Evolutionary conservation across 1,140 invertebrate species (phyloP).

Genomic region (Eriocheir sinensis): DNA sequence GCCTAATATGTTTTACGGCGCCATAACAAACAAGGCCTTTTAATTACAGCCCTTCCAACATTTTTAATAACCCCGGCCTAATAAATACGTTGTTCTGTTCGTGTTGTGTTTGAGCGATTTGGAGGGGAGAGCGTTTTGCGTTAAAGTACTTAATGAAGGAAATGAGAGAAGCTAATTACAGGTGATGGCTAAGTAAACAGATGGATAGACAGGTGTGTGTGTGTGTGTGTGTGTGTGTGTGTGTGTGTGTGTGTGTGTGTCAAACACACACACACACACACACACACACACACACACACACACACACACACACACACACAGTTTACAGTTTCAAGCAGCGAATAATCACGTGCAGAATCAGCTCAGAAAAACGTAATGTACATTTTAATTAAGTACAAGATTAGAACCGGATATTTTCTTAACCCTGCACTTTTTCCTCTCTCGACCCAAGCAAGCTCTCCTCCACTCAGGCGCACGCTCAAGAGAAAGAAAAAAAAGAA

Average conservation of each 20-base stretch:
- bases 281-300: too few species aligned
- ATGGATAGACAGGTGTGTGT: conserved; percentile 27
- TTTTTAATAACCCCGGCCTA: conserved; percentile 2
- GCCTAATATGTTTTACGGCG: conserved; percentile 15
- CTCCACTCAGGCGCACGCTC: not conserved
- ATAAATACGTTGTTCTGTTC: conserved; percentile 26
- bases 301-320: too few species aligned
- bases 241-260: not conserved
- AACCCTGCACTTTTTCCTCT: not conserved
- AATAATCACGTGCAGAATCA: too few species aligned
- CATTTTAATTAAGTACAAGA: not conserved
- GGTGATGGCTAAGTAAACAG: not conserved
- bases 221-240: conserved; percentile 30
- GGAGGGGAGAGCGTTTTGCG: not conserved
- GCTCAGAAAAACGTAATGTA: not conserved
- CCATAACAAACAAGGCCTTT: conserved; percentile 6
- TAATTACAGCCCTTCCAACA: conserved; percentile 16
- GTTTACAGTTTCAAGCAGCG: not conserved
- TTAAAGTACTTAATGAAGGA: not conserved
- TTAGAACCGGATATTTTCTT: conserved; percentile 17
- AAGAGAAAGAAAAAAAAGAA: not conserved
- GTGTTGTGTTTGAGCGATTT: not conserved
- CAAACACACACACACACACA: too few species aligned
- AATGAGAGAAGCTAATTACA: not conserved
- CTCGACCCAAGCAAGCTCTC: not conserved